A percentile compares a stretch with the other conserved stretches of the same genome.
phyloP scores from a whole-genome alignment of 2,113 vertebrate species.

The Mus spicilegus region DNA sequence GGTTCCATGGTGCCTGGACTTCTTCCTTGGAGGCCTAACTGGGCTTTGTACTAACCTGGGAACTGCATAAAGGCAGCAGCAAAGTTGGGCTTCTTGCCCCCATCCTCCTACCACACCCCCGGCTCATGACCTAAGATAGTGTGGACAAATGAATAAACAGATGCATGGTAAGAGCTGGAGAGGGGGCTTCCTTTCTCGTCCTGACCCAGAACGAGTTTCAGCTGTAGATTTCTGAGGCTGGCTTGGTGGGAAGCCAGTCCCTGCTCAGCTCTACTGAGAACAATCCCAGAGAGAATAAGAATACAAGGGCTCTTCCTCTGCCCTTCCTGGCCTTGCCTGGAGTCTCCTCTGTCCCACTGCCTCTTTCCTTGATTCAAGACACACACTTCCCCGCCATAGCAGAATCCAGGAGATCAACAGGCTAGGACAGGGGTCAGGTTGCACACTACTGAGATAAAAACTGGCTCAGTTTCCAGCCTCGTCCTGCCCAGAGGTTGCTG shows the following conservation, averaged over 20 bases:
- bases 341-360: not conserved
- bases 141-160: not conserved
- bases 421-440: not conserved
- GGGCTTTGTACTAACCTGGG: not conserved
- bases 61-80: not conserved
- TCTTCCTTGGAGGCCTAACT: not conserved
- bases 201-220: not conserved
- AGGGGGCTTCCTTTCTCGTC: not conserved
- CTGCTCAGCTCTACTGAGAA: not conserved
- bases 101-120: not conserved
- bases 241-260: not conserved
- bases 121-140: not conserved
- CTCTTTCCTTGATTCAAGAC: not conserved
- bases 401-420: not conserved
- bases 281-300: not conserved
- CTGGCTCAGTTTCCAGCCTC: not conserved
- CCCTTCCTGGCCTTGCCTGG: not conserved
- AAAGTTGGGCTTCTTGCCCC: not conserved
- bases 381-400: not conserved
- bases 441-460: accelerated
- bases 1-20: not conserved
- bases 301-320: not conserved
- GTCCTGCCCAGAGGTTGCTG: not conserved
- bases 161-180: not conserved
- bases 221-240: not conserved